Base-by-base conservation (phyloP, 2,113 vertebrate species). In the Rhegmatorhina hoffmannsi region DNA sequence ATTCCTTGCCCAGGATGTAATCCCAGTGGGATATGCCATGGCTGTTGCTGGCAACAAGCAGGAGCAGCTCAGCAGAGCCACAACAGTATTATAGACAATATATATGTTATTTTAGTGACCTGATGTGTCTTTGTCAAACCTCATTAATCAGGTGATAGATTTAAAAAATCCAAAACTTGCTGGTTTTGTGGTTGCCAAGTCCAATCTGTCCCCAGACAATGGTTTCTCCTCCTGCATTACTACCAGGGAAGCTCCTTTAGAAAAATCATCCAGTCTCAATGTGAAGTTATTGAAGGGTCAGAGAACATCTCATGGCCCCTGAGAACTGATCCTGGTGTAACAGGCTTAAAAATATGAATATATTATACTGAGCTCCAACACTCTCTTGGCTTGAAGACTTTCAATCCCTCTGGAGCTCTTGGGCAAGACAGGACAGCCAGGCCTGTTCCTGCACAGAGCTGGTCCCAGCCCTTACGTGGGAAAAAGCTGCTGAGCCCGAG, bases 331-430 rank as follows among this genome's bases (percentile, higher is more conserved):
- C 73, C 77, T 7, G 21, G 16, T 28, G 74, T 24, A 77, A 33
- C 14, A 4, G 36, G 28, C n/a, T 53, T 15, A 38, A 60, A 82
- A 75, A 19, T 1, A 53, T 3, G 9, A 70, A 31, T 1, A 18
- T 1, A 43, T 11, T 1, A 20, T 1, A 43, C 9, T 1, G 0
- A 44, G 21, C 47, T 73, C 74, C 55, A 75, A 3, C 66, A 47
- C 40, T 11, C n/a, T 53, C 66, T n/a, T 25, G 34, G 31, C 64
- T 26, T 13, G 47, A 72, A 62, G 46, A 46, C 21, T 40, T 36
- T 17, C 46, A 38, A 14, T 36, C 31, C 33, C 29, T 18, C 52
- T 20, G 29, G 46, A 87, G 62, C 70, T 84, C 74, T 89, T 9
- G 33, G 67, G 91, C 43, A 85, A 83, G 81, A 79, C 0, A 4